phyloP scores from a whole-genome alignment of 2,888 invertebrate genomes.

The Gari tellinella region DNA sequence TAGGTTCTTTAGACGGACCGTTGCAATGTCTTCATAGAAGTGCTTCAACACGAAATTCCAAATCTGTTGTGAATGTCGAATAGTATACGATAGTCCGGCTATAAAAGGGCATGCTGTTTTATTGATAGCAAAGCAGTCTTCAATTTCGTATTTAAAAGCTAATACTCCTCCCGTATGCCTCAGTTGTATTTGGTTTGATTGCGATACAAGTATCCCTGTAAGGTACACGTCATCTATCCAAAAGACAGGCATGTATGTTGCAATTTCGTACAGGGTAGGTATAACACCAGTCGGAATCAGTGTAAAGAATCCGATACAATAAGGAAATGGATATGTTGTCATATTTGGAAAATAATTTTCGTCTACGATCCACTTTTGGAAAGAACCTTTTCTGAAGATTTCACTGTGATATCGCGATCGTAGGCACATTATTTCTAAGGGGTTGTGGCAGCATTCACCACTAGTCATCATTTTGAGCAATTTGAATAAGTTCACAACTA shows the following conservation, averaged over 20 bases:
- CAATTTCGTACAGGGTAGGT: constrained; percentile 72
- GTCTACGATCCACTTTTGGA: constrained; percentile 72
- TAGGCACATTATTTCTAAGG: constrained; percentile 69
- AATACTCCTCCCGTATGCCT: too few relatives aligned
- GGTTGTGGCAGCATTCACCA: constrained; percentile 57
- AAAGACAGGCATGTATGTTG: constrained; percentile 80
- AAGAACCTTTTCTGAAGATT: constrained; percentile 62
- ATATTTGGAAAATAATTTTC: constrained; percentile 71
- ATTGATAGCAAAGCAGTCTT: too few relatives aligned
- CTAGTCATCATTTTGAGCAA: constrained; percentile 60
- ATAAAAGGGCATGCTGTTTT: too few relatives aligned
- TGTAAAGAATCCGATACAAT: constrained; percentile 81
- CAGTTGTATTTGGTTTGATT: too few relatives aligned
- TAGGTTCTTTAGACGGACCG: too few relatives aligned
- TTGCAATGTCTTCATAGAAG: too few relatives aligned
- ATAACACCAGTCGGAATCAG: constrained; percentile 75
- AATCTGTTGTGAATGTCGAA: too few relatives aligned
- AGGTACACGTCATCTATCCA: constrained; percentile 83
- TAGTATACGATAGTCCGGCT: too few relatives aligned
- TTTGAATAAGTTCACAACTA: constrained; percentile 75
- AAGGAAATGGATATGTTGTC: constrained; percentile 76
- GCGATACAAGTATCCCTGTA: constrained; percentile 74
- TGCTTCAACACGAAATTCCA: too few relatives aligned
- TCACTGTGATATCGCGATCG: constrained; percentile 66
- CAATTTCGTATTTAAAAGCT: too few relatives aligned